phyloP scores from a whole-genome alignment of 2,797 vertebrate genomes.

The Cuculus canorus region DNA sequence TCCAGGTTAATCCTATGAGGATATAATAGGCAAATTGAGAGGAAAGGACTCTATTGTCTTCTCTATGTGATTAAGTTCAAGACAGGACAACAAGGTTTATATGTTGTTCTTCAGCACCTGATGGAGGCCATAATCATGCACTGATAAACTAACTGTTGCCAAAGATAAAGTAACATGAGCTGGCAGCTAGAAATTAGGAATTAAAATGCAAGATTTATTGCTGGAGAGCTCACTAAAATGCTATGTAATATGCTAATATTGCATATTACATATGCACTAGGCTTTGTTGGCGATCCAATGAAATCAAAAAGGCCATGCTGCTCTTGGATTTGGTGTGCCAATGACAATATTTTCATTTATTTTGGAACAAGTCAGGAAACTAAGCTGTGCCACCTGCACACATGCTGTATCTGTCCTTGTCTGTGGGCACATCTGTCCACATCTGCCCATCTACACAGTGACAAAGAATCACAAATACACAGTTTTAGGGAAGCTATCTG shows the following conservation, averaged over 20 bases:
- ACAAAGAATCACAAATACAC: neutral
- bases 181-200: conserved; percentile 24
- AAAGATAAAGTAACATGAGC: conserved; percentile 39
- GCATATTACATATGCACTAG: neutral
- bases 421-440: neutral
- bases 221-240: conserved; percentile 37
- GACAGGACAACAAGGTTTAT: conserved; percentile 34
- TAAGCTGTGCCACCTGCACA: neutral
- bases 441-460: neutral
- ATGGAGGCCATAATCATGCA: conserved; percentile 34
- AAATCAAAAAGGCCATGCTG: neutral
- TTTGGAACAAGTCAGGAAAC: neutral
- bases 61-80: conserved; percentile 10
- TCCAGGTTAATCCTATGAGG: conserved; percentile 45
- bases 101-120: neutral
- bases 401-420: neutral
- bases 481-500: neutral
- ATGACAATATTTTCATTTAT: neutral
- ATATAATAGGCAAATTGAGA: conserved; percentile 19
- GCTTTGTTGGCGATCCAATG: conserved; percentile 47
- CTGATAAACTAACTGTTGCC: neutral
- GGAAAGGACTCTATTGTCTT: conserved; percentile 34
- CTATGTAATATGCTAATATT: neutral
- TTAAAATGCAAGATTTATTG: conserved; percentile 4
- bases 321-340: neutral